phyloP scores from a whole-genome alignment of 2,113 vertebrate genomes.

The Caretta caretta region DNA sequence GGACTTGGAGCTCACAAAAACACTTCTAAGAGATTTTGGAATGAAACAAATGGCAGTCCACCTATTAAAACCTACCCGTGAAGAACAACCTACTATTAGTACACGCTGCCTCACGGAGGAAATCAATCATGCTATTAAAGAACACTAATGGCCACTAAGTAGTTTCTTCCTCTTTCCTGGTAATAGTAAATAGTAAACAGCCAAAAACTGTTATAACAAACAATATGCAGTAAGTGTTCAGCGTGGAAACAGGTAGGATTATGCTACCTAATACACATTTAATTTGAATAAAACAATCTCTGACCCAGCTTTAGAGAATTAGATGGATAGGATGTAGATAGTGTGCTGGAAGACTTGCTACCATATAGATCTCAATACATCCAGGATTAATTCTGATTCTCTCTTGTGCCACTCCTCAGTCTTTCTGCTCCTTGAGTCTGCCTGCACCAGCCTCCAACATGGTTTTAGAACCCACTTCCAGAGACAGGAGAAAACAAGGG shows the following conservation, averaged over 20 bases:
- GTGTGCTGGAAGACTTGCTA: background rate
- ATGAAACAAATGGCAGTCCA: background rate
- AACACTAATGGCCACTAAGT: background rate
- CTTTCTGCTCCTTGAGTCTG: background rate
- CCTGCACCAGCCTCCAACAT: too few species aligned
- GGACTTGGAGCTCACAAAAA: background rate
- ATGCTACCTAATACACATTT: background rate
- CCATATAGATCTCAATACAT: background rate
- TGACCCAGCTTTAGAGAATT: background rate
- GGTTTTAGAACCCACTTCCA: background rate
- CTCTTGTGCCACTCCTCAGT: too few species aligned
- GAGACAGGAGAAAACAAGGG: background rate
- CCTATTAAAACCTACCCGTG: background rate
- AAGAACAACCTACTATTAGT: background rate
- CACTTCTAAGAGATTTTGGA: too few species aligned
- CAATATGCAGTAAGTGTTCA: background rate
- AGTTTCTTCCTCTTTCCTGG: background rate
- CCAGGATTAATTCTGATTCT: background rate
- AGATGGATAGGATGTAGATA: background rate
- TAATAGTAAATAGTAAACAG: background rate
- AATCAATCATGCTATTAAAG: conserved; percentile 14
- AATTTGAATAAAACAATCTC: background rate
- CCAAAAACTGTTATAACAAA: background rate
- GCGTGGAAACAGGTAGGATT: background rate
- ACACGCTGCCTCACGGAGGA: background rate